phyloP scores from a whole-genome alignment of 1,140 invertebrate species.

The Antheraea pernyi region DNA sequence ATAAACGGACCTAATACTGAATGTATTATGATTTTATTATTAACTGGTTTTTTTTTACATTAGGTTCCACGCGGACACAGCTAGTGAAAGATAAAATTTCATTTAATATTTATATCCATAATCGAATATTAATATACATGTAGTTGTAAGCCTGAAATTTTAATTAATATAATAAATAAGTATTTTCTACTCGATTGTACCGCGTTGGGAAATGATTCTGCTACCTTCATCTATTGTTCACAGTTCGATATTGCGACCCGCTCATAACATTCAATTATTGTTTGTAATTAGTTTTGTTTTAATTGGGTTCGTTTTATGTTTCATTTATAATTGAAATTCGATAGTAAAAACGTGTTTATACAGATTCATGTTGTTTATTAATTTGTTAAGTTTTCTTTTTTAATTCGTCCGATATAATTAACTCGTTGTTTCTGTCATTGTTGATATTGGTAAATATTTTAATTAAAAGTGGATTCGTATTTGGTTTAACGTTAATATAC shows the following conservation, averaged over 20 bases:
- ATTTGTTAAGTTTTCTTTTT: neutral
- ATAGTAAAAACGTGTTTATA: neutral
- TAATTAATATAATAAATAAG: neutral
- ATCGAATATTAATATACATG: neutral
- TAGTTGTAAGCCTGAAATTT: too few relatives aligned
- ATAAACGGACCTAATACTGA: too few relatives aligned
- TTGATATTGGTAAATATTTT: too few relatives aligned
- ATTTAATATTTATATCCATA: too few relatives aligned
- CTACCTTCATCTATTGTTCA: neutral
- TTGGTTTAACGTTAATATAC: too few relatives aligned
- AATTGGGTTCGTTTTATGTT: neutral
- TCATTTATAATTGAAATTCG: neutral
- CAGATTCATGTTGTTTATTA: neutral
- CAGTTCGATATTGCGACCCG: neutral
- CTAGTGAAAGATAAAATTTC: too few relatives aligned
- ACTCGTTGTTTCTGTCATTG: too few relatives aligned
- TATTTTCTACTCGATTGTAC: neutral
- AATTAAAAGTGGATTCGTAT: too few relatives aligned
- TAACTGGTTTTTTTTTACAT: too few relatives aligned
- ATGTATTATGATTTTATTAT: too few relatives aligned
- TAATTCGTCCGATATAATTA: too few relatives aligned
- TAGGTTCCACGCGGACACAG: too few relatives aligned
- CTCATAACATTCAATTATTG: conserved; percentile 3
- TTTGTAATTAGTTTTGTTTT: conserved; percentile 4
- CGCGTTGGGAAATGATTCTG: neutral